Evolutionary conservation across 2,888 invertebrate species (phyloP), one percentile per base, ranked within the genome.

Genomic region (Platerodrilus igneus): DNA sequence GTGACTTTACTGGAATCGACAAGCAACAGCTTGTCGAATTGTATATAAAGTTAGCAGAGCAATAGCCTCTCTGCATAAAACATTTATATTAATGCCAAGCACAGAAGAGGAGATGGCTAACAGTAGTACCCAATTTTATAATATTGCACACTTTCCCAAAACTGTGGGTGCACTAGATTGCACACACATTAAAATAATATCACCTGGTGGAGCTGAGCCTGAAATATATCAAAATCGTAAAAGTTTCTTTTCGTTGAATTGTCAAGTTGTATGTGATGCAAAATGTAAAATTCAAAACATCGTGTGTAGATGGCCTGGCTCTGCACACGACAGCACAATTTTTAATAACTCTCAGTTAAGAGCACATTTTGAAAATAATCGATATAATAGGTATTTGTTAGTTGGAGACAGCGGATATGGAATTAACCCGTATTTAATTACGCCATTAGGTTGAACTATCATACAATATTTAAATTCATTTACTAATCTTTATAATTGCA

Each of bases 171-270:
- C 36, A 28, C 11, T 36, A 28, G 28, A 36, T 7, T 36, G 36
- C 28, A 29, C 36, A 9, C 36, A 36, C 11, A 20, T 36, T 5
- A 36, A 36, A 36, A 36, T 36, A 29, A 5, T 10, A 14, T 36
- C 19, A 10, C 36, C 36, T 10, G 28, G 36, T 11, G 36, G 36
- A 7, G 14, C 14, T 9, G 14, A 36, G 10, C 28, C 28, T 15
- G 28, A 28, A 28, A 28, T 28, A 16, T 28, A 28, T 17, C 14
- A 17, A 16, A 28, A 28, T 14, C 15, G 17, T 9, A 28, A 28
- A 13, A 15, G 17, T 28, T 13, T 28, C 14, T 28, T 28, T 28
- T 28, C 17, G 9, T 9, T 28, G 17, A 28, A 28, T 13, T 2
- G 29, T 3, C 36, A 36, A 36, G 36, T 9, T 8, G 11, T 36